These are phyloP conservation scores for Halictus ligatus DNA, from an alignment of 2,888 invertebrate species.

Conservation along the genomic window DNA sequence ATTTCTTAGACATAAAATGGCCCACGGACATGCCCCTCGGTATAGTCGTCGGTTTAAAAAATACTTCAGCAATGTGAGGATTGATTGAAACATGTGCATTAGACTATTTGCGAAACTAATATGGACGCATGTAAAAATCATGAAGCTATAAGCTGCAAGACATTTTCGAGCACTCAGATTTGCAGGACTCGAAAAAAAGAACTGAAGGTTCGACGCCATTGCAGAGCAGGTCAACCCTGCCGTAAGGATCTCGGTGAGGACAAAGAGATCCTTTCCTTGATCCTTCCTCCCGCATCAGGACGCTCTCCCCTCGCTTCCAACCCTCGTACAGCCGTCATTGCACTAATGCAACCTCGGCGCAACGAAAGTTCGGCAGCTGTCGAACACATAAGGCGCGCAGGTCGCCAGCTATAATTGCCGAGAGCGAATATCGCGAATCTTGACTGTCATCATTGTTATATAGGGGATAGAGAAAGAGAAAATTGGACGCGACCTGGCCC, in stretches of 20 bases:
- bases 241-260: slow-evolving; percentile 73
- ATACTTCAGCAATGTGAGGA: too few relatives aligned
- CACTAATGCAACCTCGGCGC: slow-evolving; percentile 64
- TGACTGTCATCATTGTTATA: slow-evolving; percentile 37
- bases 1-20: too few relatives aligned
- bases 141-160: neutral
- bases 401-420: slow-evolving; percentile 11
- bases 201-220: slow-evolving; percentile 68
- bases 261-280: slow-evolving; percentile 73
- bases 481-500: slow-evolving; percentile 11
- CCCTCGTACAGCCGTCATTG: slow-evolving; percentile 64
- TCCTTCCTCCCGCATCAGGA: slow-evolving; percentile 62
- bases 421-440: slow-evolving; percentile 19
- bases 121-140: neutral
- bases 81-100: too few relatives aligned
- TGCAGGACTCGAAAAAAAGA: neutral
- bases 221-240: slow-evolving; percentile 76
- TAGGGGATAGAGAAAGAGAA: slow-evolving; percentile 2
- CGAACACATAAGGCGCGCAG: slow-evolving; percentile 17
- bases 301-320: slow-evolving; percentile 33
- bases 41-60: too few relatives aligned
- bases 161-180: neutral
- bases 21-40: too few relatives aligned
- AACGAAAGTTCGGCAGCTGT: slow-evolving; percentile 67
- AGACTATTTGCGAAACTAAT: too few relatives aligned